Evolutionary conservation across 2,888 invertebrate genomes (phyloP).

Genomic region (Halocaridina rubra): DNA sequence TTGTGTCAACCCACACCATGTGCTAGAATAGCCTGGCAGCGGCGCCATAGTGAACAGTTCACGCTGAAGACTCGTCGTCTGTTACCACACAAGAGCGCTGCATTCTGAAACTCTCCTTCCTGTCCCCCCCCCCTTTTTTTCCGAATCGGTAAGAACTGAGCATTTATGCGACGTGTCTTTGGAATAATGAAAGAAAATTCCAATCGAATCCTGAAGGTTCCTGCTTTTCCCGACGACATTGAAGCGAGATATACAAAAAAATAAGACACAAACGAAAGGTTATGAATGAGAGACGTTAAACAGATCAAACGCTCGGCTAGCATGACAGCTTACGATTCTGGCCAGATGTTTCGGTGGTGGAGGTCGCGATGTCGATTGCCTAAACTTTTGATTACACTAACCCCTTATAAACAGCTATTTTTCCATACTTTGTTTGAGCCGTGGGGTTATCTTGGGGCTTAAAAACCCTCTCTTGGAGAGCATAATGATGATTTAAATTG

Average conservation of each 20-base stretch:
- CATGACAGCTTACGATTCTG: constrained; percentile 47
- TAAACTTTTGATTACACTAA: not conserved
- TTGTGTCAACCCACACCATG: constrained; percentile 10
- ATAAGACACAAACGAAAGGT: constrained; percentile 6
- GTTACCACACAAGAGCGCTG: constrained; percentile 41
- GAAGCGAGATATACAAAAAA: not conserved
- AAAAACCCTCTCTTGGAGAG: not conserved
- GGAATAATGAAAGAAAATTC: too few relatives aligned
- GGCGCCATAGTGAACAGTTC: constrained; percentile 1
- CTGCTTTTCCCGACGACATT: too few relatives aligned
- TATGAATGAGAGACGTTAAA: constrained; percentile 9
- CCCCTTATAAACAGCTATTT: constrained; percentile 2
- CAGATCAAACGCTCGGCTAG: not conserved
- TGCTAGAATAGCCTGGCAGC: constrained; percentile 22
- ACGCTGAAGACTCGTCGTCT: constrained; percentile 20
- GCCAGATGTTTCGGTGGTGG: constrained; percentile 39
- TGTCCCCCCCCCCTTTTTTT: not conserved
- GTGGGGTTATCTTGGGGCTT: not conserved
- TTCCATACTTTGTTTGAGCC: not conserved
- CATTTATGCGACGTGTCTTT: not conserved
- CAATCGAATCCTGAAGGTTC: too few relatives aligned
- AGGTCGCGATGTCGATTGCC: not conserved
- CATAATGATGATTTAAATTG: not conserved
- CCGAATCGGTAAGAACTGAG: not conserved
- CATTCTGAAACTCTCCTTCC: constrained; percentile 21